Evolutionary conservation across 2,888 invertebrate species (phyloP).

Genomic region (Aphelenchoides bicaudatus): DNA sequence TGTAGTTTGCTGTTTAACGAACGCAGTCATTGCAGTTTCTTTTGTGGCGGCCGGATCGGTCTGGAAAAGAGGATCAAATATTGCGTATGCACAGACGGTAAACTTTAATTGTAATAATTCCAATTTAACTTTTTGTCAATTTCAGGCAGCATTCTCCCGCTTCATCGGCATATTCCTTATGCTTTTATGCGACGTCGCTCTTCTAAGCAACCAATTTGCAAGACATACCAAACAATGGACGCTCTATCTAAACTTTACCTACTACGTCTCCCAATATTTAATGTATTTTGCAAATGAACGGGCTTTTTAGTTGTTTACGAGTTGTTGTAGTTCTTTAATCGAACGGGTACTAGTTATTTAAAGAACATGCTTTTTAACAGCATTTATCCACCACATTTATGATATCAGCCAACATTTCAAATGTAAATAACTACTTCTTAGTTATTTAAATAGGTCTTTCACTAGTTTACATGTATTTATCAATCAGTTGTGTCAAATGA

Average conservation of each 20-base stretch:
- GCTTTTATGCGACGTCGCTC: slow-evolving; percentile 24
- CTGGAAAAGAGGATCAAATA: slow-evolving; percentile 37
- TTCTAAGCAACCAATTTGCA: slow-evolving; percentile 28
- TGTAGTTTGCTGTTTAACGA: slow-evolving; percentile 15
- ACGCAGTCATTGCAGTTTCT: slow-evolving; percentile 20
- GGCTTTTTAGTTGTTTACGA: slow-evolving; percentile 20
- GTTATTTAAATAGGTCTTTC: no score
- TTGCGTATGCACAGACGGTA: slow-evolving; percentile 32
- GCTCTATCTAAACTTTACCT: slow-evolving; percentile 30
- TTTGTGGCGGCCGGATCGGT: slow-evolving; percentile 34
- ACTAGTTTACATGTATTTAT: no score
- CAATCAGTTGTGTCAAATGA: no score
- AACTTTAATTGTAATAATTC: slow-evolving; percentile 17
- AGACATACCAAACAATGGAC: slow-evolving; percentile 29
- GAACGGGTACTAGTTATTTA: no score
- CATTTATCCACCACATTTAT: no score
- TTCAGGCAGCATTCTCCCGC: slow-evolving; percentile 34
- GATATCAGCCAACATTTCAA: no score
- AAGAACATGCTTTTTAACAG: no score
- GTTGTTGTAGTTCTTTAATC: background rate
- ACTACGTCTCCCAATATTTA: slow-evolving; percentile 30
- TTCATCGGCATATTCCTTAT: slow-evolving; percentile 33
- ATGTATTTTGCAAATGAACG: slow-evolving; percentile 31
- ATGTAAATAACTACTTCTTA: no score
- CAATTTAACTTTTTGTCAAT: slow-evolving; percentile 3